Evolutionary conservation across 2,113 vertebrate genomes (phyloP).

Genomic region (Falco punctatus): DNA sequence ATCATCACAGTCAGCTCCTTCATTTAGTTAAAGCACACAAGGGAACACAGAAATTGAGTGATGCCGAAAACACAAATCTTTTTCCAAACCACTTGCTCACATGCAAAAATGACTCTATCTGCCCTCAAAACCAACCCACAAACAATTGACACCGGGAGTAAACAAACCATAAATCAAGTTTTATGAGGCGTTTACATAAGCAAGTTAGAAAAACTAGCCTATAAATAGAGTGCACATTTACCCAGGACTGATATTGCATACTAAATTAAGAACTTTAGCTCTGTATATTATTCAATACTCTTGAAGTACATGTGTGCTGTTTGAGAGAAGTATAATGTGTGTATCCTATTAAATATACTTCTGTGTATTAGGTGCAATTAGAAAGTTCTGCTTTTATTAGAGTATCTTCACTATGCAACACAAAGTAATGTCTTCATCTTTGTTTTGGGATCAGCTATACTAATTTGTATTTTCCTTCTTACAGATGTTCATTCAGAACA

Average conservation of each 20-base stretch:
- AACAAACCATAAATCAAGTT: neutral
- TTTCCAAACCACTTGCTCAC: neutral
- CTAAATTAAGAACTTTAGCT: slow-evolving; percentile 38
- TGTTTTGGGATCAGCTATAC: neutral
- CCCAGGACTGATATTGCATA: neutral
- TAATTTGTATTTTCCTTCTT: neutral
- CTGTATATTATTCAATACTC: neutral
- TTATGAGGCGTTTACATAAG: neutral
- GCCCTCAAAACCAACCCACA: neutral
- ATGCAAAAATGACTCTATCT: neutral
- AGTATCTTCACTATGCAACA: neutral
- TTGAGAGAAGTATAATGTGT: neutral
- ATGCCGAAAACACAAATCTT: neutral
- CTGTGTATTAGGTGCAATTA: neutral
- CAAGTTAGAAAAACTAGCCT: slow-evolving; percentile 7
- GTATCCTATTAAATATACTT: neutral
- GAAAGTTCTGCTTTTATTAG: neutral
- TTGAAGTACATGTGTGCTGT: neutral
- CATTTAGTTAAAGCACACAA: neutral
- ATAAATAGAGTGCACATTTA: slow-evolving; percentile 35
- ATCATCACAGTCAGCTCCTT: neutral
- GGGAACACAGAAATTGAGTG: neutral
- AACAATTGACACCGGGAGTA: neutral
- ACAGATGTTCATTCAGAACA: neutral
- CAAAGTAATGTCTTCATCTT: neutral